Conservation (phyloP, 1,140 invertebrate genomes). For the honey bee (Apis mellifera) region Amel_HAv3.1 CM009939.2:5822001-5822500, state of each 20-base stretch:
- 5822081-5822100: slow-evolving; percentile 15
- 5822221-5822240: slow-evolving; percentile 24
- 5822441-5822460: slow-evolving; percentile 20
- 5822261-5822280: neutral
- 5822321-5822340: slow-evolving; percentile 13
- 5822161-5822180: neutral
- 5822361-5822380: neutral
- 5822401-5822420: slow-evolving; percentile 20
- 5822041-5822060: neutral
- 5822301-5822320: slow-evolving; percentile 25
- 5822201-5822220: slow-evolving; percentile 26
- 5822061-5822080: neutral
- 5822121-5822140: slow-evolving; percentile 89
- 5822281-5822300: slow-evolving; percentile 9
- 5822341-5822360: neutral
- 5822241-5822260: slow-evolving; percentile 38
- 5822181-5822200: slow-evolving; percentile 21
- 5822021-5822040: too few relatives aligned
- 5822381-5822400: slow-evolving; percentile 10
- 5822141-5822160: slow-evolving; percentile 43
- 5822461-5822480: slow-evolving; percentile 5
- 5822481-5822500: neutral
- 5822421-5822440: slow-evolving; percentile 20
- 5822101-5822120: slow-evolving; percentile 89
- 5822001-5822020: too few relatives aligned